Evolutionary conservation across 2,113 vertebrate species (phyloP), one percentile per base, ranked within the genome.

Genomic region (Beaufortia kweichowensis): DNA sequence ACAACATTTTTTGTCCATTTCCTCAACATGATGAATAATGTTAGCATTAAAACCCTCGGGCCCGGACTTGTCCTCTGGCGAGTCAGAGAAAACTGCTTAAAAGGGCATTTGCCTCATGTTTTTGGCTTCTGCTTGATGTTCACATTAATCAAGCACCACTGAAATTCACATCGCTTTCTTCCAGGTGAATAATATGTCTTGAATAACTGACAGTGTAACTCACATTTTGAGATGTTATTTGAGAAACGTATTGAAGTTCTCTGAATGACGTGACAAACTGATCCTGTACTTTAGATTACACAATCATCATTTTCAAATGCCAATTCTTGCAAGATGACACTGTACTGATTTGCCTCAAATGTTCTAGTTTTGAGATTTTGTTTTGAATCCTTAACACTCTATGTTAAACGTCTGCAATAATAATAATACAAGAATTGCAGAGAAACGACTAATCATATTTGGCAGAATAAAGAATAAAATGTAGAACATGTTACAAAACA

Each of bases 11-110:
- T 66, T 79, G 23, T 23, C 43, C 17, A 2, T 61, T 77, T 23
- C n/a, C 68, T 68, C 73, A 84, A 79, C 77, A 71, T 82, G 61
- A 75, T 88, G 86, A 86, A 70, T 84, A 86, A 87, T 81, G 66
- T 26, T 76, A 68, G 82, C 62, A 6, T 35, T 3, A 61, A 35
- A 64, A 76, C 55, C 86, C 76, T 3, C 5, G 21, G 21, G 29
- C 55, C 23, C 4, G 76, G 78, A 86, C 71, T 12, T 83, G 79
- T 50, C 79, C 83, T 81, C 81, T 72, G 70, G 43, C 62, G 71
- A 79, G 53, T 67, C 53, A 64, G 50, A 83, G 35, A 48, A 59
- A 33, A 1, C 12, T 74, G 83, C 77, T 79, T 55, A 43, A 75
- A 73, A 75, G 67, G 66, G 64, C 76, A 85, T 81, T 77, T 70